phyloP scores from a whole-genome alignment of 2,888 invertebrate genomes.

The Papilio elwesi region DNA sequence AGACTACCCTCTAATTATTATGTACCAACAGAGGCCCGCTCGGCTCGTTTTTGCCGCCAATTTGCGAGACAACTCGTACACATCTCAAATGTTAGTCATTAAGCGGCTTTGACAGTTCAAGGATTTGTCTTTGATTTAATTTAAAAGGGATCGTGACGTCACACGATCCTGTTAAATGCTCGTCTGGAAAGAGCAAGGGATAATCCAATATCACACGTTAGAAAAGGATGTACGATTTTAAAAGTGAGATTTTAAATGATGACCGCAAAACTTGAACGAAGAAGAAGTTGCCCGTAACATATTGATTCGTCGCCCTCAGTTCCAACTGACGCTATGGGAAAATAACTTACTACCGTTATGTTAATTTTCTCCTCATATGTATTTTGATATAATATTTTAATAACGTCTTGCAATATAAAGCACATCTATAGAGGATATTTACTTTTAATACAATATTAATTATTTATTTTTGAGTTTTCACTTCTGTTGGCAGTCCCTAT shows the following conservation, averaged over 20 bases:
- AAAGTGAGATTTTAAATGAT: constrained; percentile 38
- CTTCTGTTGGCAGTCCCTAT: too few relatives aligned
- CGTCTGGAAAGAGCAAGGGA: constrained; percentile 29
- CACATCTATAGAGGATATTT: too few relatives aligned
- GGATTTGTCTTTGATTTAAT: constrained; percentile 49
- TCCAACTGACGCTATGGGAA: constrained; percentile 24
- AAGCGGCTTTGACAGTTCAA: constrained; percentile 52
- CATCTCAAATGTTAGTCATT: constrained; percentile 47
- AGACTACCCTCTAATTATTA: constrained; percentile 45
- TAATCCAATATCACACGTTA: constrained; percentile 3
- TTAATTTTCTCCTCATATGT: neutral
- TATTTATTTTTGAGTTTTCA: too few relatives aligned
- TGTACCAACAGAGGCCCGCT: constrained; percentile 49
- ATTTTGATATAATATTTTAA: too few relatives aligned
- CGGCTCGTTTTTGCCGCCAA: constrained; percentile 49
- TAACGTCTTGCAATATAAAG: too few relatives aligned
- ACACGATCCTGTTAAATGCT: constrained; percentile 38
- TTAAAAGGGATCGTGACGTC: constrained; percentile 42
- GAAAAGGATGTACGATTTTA: constrained; percentile 27
- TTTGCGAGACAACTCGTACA: constrained; percentile 48
- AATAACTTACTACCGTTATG: neutral
- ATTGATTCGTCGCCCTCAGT: constrained; percentile 29
- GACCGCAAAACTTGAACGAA: constrained; percentile 31
- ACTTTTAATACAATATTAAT: too few relatives aligned
- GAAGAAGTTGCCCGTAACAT: constrained; percentile 31